A percentile compares a stretch with the other conserved stretches of the same genome.
Evolutionary conservation across 2,797 vertebrate species (phyloP).

Genomic region (Cirrhinus mrigala): DNA sequence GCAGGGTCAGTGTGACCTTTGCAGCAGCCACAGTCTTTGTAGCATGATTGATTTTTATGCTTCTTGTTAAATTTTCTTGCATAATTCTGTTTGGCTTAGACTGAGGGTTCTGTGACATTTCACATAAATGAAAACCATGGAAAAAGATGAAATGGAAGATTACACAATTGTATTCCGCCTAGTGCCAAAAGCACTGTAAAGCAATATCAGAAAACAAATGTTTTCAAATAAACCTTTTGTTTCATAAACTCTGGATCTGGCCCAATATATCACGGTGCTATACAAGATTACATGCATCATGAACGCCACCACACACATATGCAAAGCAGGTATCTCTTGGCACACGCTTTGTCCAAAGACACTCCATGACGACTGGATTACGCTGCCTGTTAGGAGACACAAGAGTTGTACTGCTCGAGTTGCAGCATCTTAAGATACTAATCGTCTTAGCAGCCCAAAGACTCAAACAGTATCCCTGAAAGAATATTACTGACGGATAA

Average conservation of each 20-base stretch:
- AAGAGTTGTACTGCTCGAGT: slow-evolving; percentile 13
- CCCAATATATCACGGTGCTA: slow-evolving; percentile 4
- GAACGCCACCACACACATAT: slow-evolving; percentile 18
- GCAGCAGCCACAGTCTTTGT: background rate
- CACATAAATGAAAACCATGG: background rate
- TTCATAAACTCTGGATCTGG: slow-evolving; percentile 16
- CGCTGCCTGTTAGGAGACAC: slow-evolving; percentile 29
- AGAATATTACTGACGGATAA: slow-evolving; percentile 36
- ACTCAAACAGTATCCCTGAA: slow-evolving; percentile 43
- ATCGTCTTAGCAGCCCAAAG: slow-evolving; percentile 49
- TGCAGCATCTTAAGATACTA: slow-evolving; percentile 48
- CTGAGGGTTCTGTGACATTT: background rate
- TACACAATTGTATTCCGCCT: background rate
- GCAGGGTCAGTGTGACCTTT: slow-evolving; percentile 9
- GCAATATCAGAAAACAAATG: background rate
- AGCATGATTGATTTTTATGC: background rate
- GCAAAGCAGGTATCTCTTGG: slow-evolving; percentile 42
- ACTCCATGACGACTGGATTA: slow-evolving; percentile 50
- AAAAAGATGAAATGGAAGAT: background rate
- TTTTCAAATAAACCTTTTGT: slow-evolving; percentile 31
- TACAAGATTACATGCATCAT: slow-evolving; percentile 32
- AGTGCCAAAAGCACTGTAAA: background rate
- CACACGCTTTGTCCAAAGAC: slow-evolving; percentile 41
- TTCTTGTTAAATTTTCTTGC: background rate
- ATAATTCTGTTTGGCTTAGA: slow-evolving; percentile 8